These are phyloP conservation scores for Tortrix viridana DNA, from an alignment of 2,888 invertebrate species.

Conservation along the genomic window DNA sequence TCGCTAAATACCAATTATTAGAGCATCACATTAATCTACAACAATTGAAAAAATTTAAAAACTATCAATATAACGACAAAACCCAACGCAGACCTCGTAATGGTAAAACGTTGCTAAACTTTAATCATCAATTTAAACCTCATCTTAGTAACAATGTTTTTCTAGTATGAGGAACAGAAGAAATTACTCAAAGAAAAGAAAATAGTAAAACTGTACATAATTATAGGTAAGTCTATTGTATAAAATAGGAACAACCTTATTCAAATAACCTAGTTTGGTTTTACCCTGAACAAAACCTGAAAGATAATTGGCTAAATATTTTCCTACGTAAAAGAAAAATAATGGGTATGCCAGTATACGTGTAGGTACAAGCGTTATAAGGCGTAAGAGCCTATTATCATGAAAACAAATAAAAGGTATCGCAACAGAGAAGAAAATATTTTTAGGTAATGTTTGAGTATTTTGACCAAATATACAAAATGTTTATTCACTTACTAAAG, in stretches of 20 bases:
- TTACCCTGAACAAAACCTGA: not conserved
- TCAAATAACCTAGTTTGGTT: not conserved
- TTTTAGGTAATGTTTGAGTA: slow-evolving; percentile 15
- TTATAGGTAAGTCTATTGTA: no score
- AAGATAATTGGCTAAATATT: not conserved
- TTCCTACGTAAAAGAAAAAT: slow-evolving; percentile 3
- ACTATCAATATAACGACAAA: no score
- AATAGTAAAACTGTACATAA: no score
- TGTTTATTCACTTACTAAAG: no score
- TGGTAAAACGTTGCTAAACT: no score
- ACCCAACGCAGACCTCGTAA: no score
- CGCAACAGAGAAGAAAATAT: slow-evolving; percentile 24
- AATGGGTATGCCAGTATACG: slow-evolving; percentile 14
- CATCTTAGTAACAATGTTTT: no score
- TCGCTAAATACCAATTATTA: slow-evolving; percentile 64
- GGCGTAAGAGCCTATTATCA: slow-evolving; percentile 3
- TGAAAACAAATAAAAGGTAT: slow-evolving; percentile 17
- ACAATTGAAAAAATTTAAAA: not conserved
- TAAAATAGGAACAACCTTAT: no score
- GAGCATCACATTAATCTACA: slow-evolving; percentile 41
- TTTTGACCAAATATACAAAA: not conserved
- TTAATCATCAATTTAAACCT: no score
- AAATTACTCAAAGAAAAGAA: no score
- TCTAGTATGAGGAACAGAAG: no score
- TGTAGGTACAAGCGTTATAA: slow-evolving; percentile 10